Base-by-base conservation (phyloP, 2,113 vertebrate species). In the Pseudopipra pipra region DNA sequence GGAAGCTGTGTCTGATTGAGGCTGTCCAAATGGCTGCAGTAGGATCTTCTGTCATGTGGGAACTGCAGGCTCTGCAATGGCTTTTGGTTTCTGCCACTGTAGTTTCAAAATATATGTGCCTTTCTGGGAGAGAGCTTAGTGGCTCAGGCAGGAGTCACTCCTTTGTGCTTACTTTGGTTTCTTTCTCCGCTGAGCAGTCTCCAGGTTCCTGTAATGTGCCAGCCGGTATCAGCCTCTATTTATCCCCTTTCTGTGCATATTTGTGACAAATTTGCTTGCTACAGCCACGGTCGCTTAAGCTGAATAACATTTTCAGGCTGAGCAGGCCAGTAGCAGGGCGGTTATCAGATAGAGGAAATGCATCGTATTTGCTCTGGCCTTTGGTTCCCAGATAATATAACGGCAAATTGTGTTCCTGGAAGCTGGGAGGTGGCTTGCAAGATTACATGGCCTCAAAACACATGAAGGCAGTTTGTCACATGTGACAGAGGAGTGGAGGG, bases 401-500 rank as follows among this genome's bases (percentile, higher is more conserved):
- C 1, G 3, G 80, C 25, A 79, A 87, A 43, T 15, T 5, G 22
- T 24, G 77, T 70, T 96, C 81, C 77, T 96, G 91, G 86, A 31
- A 91, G 61, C 49, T 71, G 93, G 73, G 89, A 89, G 70, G 73
- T 87, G 91, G 65, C 77, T 82, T 41, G 24, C 16, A 17, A 68
- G 93, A 70, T 30, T 66, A 62, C 31, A 5, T 0, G 5, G 79
- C 55, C 70, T 16, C 6, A 0, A 6, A 59, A 58, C 1, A 1
- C 6, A 1, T 3, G 47, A 16, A 35, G 59, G 31, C 28, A 44
- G 19, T 8, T 68, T 47, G 54, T 85, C 62, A 80, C 5, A 0
- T 22, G 65, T 21, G 68, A 11, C 35, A 44, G 52, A 66, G 55
- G 33, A 28, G n/a, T 1, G 2, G n/a, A 58, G 78, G 11, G 63